Evolutionary conservation across 2,113 vertebrate species (phyloP).

Genomic region (Parus major): DNA sequence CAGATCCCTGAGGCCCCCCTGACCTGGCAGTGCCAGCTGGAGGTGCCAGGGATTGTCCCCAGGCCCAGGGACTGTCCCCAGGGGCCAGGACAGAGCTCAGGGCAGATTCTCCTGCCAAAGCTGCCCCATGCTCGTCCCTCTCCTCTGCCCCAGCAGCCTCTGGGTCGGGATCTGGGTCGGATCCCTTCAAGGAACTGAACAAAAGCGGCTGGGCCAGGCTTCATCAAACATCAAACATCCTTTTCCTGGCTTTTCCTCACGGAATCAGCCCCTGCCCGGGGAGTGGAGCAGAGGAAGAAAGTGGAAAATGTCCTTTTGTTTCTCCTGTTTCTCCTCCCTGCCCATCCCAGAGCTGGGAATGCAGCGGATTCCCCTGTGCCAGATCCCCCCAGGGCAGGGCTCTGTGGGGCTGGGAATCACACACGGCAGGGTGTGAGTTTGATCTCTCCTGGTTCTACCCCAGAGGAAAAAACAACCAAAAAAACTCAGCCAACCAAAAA

Average conservation of each 20-base stretch:
- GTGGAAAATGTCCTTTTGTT: not conserved
- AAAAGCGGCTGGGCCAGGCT: not conserved
- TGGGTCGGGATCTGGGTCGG: not conserved
- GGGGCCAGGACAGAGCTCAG: not conserved
- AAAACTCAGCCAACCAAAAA: too few relatives aligned
- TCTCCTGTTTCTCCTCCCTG: not conserved
- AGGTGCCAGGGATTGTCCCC: not conserved
- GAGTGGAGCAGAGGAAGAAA: not conserved
- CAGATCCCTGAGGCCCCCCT: not conserved
- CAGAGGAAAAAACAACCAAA: not conserved
- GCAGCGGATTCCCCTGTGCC: not conserved
- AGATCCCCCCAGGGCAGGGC: not conserved
- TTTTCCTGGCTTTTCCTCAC: slow-evolving; percentile 18
- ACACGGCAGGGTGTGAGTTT: not conserved
- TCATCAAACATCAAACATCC: slow-evolving; percentile 44
- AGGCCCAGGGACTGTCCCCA: not conserved
- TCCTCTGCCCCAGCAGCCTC: not conserved
- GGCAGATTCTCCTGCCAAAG: not conserved
- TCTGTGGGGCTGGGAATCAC: not conserved
- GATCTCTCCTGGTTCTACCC: not conserved
- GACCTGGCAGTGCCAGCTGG: not conserved
- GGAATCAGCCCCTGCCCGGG: not conserved
- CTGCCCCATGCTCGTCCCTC: too few relatives aligned
- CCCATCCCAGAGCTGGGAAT: not conserved
- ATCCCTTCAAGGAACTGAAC: slow-evolving; percentile 6